Percentiles rank a stretch among this genome's conserved stretches.
phyloP scores from a whole-genome alignment of 2,113 vertebrate genomes.

The Sinocyclocheilus maitianheensis region DNA sequence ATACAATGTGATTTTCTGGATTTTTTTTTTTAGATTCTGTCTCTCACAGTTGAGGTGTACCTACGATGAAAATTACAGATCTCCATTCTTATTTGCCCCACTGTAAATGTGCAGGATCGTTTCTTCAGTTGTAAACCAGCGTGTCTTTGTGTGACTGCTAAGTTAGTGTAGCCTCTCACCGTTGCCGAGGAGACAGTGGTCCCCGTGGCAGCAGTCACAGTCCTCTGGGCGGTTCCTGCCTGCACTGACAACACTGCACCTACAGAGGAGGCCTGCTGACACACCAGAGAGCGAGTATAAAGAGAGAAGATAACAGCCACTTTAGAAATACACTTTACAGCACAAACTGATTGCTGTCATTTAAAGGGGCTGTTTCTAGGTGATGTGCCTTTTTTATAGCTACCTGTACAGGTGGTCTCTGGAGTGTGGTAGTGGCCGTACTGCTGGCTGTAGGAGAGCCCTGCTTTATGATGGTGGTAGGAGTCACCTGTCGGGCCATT shows the following conservation, averaged over 20 bases:
- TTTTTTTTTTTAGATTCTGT: no score
- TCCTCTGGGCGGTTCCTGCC: slow-evolving; percentile 83
- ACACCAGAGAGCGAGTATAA: background rate
- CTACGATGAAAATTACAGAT: no score
- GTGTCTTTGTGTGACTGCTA: slow-evolving; percentile 15
- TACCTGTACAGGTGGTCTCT: slow-evolving; percentile 85
- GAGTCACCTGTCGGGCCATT: slow-evolving; percentile 86
- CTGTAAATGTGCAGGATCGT: background rate
- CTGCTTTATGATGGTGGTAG: slow-evolving; percentile 88
- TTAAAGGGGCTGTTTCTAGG: background rate
- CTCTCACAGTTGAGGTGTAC: no score
- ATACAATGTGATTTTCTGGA: no score
- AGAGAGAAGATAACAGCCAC: slow-evolving; percentile 17
- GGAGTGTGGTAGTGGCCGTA: slow-evolving; percentile 84
- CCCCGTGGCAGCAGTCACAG: slow-evolving; percentile 78
- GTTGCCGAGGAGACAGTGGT: slow-evolving; percentile 84
- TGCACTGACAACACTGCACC: slow-evolving; percentile 76
- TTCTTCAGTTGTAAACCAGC: background rate
- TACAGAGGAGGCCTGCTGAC: slow-evolving; percentile 55
- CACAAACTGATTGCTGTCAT: background rate
- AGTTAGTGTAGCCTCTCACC: slow-evolving; percentile 67
- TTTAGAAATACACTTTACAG: background rate
- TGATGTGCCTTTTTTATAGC: slow-evolving; percentile 49
- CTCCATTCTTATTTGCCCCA: no score
- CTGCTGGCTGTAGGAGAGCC: slow-evolving; percentile 84